Evolutionary conservation across 2,888 invertebrate genomes (phyloP).

Genomic region (Pheosia gnoma): DNA sequence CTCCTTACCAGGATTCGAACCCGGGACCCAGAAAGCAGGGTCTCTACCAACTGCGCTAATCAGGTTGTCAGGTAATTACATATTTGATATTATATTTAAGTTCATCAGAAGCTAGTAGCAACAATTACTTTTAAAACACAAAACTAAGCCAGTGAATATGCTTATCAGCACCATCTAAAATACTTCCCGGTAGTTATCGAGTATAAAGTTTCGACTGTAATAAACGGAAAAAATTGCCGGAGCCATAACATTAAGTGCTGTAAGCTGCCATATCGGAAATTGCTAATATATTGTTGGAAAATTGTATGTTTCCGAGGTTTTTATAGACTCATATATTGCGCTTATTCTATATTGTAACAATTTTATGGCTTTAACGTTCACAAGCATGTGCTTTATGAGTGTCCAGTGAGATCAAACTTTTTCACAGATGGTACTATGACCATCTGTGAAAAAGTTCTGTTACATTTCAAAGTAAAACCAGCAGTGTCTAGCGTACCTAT

Average conservation of each 20-base stretch:
- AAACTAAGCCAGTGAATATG: background rate
- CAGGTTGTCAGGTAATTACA: too few relatives aligned
- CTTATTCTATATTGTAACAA: constrained; percentile 69
- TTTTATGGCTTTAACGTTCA: constrained; percentile 71
- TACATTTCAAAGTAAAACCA: too few relatives aligned
- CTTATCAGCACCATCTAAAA: constrained; percentile 23
- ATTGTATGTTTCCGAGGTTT: constrained; percentile 72
- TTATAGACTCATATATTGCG: constrained; percentile 73
- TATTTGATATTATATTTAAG: too few relatives aligned
- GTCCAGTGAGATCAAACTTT: constrained; percentile 2
- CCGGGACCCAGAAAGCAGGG: too few relatives aligned
- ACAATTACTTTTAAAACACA: background rate
- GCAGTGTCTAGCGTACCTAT: too few relatives aligned
- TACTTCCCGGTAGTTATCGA: constrained; percentile 18
- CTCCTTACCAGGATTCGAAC: too few relatives aligned
- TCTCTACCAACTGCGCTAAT: too few relatives aligned
- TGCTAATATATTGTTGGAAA: constrained; percentile 68
- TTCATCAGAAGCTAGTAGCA: too few relatives aligned
- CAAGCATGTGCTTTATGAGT: constrained; percentile 55
- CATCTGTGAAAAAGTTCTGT: too few relatives aligned
- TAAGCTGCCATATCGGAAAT: constrained; percentile 63
- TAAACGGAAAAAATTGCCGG: constrained; percentile 19
- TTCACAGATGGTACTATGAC: too few relatives aligned
- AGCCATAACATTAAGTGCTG: constrained; percentile 21
- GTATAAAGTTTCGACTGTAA: constrained; percentile 23